Evolutionary conservation across 2,888 invertebrate genomes (phyloP).

Genomic region (Rhagium mordax): DNA sequence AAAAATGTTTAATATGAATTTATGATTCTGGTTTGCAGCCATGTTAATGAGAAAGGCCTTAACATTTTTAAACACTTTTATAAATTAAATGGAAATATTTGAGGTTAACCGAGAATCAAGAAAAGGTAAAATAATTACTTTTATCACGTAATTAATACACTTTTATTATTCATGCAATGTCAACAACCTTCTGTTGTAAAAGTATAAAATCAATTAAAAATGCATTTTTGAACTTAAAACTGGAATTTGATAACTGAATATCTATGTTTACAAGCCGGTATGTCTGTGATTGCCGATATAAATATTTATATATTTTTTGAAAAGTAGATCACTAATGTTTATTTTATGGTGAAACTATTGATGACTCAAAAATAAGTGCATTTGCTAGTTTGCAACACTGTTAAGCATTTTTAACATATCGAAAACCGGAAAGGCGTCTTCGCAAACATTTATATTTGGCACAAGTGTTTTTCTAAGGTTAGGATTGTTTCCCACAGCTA

Average conservation of each 20-base stretch:
- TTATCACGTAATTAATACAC: constrained; percentile 30
- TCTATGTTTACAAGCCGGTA: not conserved
- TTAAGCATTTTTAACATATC: not conserved
- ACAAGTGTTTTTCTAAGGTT: not conserved
- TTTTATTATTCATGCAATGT: constrained; percentile 30
- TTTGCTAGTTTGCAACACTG: not conserved
- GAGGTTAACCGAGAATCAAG: constrained; percentile 19
- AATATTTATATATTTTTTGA: not conserved
- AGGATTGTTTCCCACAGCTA: no score
- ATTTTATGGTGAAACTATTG: constrained; percentile 1
- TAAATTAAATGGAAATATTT: constrained; percentile 22
- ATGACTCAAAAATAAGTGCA: not conserved
- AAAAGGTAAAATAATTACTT: constrained; percentile 8
- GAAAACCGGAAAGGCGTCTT: constrained; percentile 3
- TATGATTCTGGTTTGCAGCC: constrained; percentile 2
- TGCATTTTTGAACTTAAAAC: constrained; percentile 25
- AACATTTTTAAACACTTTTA: constrained; percentile 20
- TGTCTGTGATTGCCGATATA: not conserved
- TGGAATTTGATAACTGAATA: constrained; percentile 14
- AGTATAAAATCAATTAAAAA: constrained; percentile 27
- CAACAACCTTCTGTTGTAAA: constrained; percentile 26
- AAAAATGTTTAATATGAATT: not conserved
- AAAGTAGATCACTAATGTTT: constrained; percentile 13
- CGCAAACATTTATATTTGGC: not conserved
- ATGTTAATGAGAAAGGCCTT: constrained; percentile 17